Base-by-base conservation (phyloP, 2,113 vertebrate genomes). In the Sakesphorus luctuosus region DNA sequence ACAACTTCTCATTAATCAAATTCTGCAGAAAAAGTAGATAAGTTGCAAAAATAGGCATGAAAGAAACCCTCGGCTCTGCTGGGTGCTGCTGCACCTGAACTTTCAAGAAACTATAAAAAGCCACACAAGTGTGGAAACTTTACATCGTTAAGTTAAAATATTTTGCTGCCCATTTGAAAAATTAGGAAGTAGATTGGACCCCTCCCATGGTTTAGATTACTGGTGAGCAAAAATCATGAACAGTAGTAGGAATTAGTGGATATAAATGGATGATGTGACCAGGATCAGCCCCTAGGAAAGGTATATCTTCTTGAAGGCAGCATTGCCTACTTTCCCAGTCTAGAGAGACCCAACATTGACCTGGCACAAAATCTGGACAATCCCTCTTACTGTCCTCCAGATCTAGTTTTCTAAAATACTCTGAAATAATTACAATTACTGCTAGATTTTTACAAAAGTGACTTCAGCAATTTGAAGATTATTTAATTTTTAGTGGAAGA, bases 1-100 rank as follows among this genome's bases (percentile, higher is more conserved):
- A 8, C 49, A 82, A 14, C 11, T 63, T 20, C 50, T 93, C 43
- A 87, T 93, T 91, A 88, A 94, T 94, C 76, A 93, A 80, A 88
- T 92, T 84, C 38, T 86, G 52, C 72, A 65, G 38, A 24, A 91
- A 36, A 87, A 86, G 75, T 75, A 88, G 52, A 88, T 93, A 87
- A 67, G 15, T 35, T 83, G 77, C 49, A 84, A 71, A 94, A 96
- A 72, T 81, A 86, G 10, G 14, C 50, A 86, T 65, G 71, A 88
- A 90, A 67, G 20, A 74, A 76, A 80, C 12, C n/a, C 10, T 76
- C 43, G 26, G 16, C 11, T 85, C 58, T 24, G 14, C 29, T 80
- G 69, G 21, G 35, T 35, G 15, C 62, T 87, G 71, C 47, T n/a
- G 10, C 49, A 80, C 53, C 21, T 56, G 24, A 90, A 56, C 19